phyloP scores from a whole-genome alignment of 2,888 invertebrate species.

The Polydrusus cervinus region DNA sequence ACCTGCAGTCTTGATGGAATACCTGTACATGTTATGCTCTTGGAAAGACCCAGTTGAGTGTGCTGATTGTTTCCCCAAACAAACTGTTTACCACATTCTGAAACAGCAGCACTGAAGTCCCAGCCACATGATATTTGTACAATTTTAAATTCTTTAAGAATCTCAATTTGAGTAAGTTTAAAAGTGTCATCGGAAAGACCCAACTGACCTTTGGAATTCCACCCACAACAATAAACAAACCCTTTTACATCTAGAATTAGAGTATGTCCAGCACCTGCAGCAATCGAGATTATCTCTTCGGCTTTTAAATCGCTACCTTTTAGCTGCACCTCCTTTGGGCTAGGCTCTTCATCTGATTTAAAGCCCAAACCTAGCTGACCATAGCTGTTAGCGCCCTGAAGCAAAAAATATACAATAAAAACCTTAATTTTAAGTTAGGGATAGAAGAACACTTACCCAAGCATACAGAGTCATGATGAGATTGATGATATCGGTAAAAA shows the following conservation, averaged over 20 bases:
- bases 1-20: conserved; percentile 70
- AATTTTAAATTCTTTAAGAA: conserved; percentile 74
- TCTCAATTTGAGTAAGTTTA: conserved; percentile 77
- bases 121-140: conserved; percentile 84
- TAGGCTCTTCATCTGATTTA: conserved; percentile 79
- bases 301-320: conserved; percentile 66
- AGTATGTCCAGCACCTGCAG: conserved; percentile 87
- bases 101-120: conserved; percentile 86
- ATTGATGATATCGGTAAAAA: conserved; percentile 47
- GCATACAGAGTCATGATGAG: conserved; percentile 66
- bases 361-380: conserved; percentile 84
- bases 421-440: neutral
- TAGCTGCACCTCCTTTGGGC: conserved; percentile 72
- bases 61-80: conserved; percentile 90
- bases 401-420: conserved; percentile 16
- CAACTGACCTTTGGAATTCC: conserved; percentile 84
- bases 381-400: conserved; percentile 88
- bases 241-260: conserved; percentile 80
- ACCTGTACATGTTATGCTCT: conserved; percentile 70
- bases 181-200: conserved; percentile 74
- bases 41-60: conserved; percentile 82
- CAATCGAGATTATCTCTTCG: conserved; percentile 76
- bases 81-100: conserved; percentile 79
- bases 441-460: conserved; percentile 64
- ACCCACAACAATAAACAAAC: conserved; percentile 84